These are phyloP conservation scores for Muscicapa comitata DNA, from an alignment of 2,797 vertebrate genomes.

Conservation along the genomic window DNA sequence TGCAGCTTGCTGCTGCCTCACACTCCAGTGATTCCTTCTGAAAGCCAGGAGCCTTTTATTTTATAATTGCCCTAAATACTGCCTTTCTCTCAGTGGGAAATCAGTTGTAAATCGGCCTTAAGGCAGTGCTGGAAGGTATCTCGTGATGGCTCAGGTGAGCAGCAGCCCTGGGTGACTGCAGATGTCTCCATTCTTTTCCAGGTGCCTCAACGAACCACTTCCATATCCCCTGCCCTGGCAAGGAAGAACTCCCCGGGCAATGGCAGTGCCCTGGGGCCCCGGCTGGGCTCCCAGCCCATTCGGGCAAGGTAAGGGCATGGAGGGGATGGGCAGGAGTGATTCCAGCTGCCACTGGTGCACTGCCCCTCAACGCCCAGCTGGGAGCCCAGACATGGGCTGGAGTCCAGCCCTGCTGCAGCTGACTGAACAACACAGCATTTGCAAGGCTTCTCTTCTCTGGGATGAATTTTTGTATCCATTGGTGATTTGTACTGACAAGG, in stretches of 20 bases:
- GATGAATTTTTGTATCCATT: not conserved
- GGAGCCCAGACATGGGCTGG: rapidly evolving
- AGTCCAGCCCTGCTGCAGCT: not conserved
- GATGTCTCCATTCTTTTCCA: slow-evolving; percentile 58
- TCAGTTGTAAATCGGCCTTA: not conserved
- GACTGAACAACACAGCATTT: rapidly evolving
- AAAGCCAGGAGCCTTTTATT: not conserved
- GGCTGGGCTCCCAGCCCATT: slow-evolving; percentile 89
- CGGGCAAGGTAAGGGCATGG: slow-evolving; percentile 85
- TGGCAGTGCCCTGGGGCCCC: slow-evolving; percentile 85
- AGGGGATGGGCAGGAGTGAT: not conserved
- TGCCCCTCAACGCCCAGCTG: rapidly evolving
- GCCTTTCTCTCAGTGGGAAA: not conserved
- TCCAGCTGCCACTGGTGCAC: not conserved
- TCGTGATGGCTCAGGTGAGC: not conserved
- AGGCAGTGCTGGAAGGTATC: not conserved
- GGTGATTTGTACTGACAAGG: not conserved
- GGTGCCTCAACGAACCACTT: slow-evolving; percentile 98
- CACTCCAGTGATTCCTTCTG: not conserved
- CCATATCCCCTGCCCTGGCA: slow-evolving; percentile 94
- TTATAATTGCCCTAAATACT: not conserved
- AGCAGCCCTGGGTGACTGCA: not conserved
- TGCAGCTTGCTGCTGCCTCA: not conserved
- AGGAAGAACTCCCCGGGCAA: slow-evolving; percentile 96
- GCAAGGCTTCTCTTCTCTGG: not conserved